Conservation (phyloP, 92 coral and sea anemone genomes). For the Actinernus sp. region DNA sequence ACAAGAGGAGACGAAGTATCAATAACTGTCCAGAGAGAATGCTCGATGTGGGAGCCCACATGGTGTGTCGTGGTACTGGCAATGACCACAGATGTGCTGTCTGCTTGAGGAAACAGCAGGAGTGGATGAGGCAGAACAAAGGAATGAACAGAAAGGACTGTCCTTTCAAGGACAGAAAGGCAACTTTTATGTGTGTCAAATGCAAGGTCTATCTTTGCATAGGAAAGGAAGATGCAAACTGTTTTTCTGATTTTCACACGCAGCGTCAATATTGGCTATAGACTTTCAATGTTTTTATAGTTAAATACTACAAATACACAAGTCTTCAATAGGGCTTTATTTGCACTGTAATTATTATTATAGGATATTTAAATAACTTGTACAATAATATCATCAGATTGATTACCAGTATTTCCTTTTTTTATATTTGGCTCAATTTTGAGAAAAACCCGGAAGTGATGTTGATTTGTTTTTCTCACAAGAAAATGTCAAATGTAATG, state of each 20-base stretch:
- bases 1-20: slow-evolving; percentile 29
- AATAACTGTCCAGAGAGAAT: slow-evolving; percentile 41
- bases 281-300: too few species aligned
- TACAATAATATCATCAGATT: too few species aligned
- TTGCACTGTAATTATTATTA: too few species aligned
- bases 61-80: slow-evolving; percentile 46
- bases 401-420: too few species aligned
- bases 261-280: slow-evolving; percentile 30
- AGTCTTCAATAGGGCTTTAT: too few species aligned
- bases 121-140: slow-evolving; percentile 29
- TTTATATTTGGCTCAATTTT: too few species aligned
- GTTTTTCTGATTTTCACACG: slow-evolving; percentile 45
- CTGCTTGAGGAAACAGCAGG: slow-evolving; percentile 39
- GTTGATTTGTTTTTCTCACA: too few species aligned
- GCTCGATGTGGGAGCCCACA: slow-evolving; percentile 30
- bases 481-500: too few species aligned
- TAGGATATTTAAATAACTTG: too few species aligned
- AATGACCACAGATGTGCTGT: slow-evolving; percentile 47
- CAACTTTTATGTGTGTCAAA: slow-evolving; percentile 46
- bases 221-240: slow-evolving; percentile 50
- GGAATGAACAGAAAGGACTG: slow-evolving; percentile 40
- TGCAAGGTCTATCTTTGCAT: slow-evolving; percentile 49
- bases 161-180: slow-evolving; percentile 39
- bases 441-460: too few species aligned
- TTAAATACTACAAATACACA: too few species aligned